Evolutionary conservation across 2,888 invertebrate genomes (phyloP).

Genomic region (Caenorhabditis wallacei): DNA sequence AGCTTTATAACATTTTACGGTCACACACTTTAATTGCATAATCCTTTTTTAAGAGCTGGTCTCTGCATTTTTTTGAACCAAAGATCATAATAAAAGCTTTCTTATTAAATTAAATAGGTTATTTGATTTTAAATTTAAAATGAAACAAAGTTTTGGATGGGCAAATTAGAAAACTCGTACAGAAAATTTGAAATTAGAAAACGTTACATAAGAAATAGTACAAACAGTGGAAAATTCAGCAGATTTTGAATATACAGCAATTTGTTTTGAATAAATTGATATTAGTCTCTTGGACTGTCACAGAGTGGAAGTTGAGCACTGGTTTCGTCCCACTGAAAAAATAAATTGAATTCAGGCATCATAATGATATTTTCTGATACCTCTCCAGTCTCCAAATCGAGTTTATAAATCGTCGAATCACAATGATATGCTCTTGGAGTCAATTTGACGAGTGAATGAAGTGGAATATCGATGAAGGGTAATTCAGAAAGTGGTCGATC

Average conservation of each 20-base stretch:
- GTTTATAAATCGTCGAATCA: constrained; percentile 84
- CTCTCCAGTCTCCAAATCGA: constrained; percentile 63
- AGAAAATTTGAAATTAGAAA: constrained; percentile 16
- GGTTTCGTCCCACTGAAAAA: constrained; percentile 64
- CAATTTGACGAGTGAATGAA: constrained; percentile 84
- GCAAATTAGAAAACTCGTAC: constrained; percentile 44
- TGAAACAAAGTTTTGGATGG: constrained; percentile 12
- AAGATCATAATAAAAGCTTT: constrained; percentile 6
- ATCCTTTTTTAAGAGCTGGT: constrained; percentile 35
- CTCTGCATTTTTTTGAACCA: constrained; percentile 19
- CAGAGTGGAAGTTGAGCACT: constrained; percentile 68
- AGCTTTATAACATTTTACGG: constrained; percentile 48
- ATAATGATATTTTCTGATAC: constrained; percentile 36
- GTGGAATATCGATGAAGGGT: constrained; percentile 74
- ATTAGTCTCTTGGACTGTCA: constrained; percentile 67
- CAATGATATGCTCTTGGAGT: constrained; percentile 93
- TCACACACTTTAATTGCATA: constrained; percentile 40
- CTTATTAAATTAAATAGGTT: neutral
- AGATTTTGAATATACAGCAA: constrained; percentile 7
- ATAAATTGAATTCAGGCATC: neutral
- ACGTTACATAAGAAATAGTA: constrained; percentile 21
- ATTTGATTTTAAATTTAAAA: neutral
- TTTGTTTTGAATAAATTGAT: neutral
- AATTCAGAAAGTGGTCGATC: constrained; percentile 85
- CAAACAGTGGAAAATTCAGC: neutral